Evolutionary conservation across 2,113 vertebrate species (phyloP), one percentile per base, ranked within the genome.

Genomic region (Zapus hudsonius): DNA sequence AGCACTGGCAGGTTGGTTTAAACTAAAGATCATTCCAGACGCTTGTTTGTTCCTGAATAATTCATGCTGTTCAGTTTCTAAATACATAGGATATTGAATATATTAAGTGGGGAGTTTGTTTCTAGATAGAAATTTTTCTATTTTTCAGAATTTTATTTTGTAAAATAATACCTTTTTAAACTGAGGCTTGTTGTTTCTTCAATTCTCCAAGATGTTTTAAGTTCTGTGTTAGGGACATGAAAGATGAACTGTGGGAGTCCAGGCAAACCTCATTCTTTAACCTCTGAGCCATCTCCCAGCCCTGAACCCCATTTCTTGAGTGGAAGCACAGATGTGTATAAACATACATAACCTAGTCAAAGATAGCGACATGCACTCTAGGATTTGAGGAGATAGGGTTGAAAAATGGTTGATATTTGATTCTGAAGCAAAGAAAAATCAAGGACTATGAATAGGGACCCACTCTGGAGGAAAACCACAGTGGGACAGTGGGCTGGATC

Each of bases 1-100:
- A 99, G 95, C 99, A 99, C 95, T 99, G 92, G 99, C 99, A 99
- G 99, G 99, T 99, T 83, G 75, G 98, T 98, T 84, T 73, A 67
- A 3, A 87, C 47, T 19, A 3, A 61, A 23, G 25, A 19, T 1
- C 61, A 2, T 67, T 36, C 84, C 69, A 92, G 90, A 63, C 0
- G 0, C 55, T 67, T 3, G 6, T n/a, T n/a, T 42, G 72, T 70
- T 44, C 5, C 25, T 23, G 0, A 47, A 59, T 42, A 55, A 42
- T 84, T 25, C 4, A 0, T 33, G 17, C 22, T 22, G 7, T 87
- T 52, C n/a, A 73, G 3, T 17, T 81, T 59, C 82, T 64, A 31
- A 42, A 70, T 36, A 55, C 33, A 22, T 10, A 42, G 27, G 74
- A 59, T 36, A 52, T n/a, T 63, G 61, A 22, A 33, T 70, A 2